Evolutionary conservation across 2,113 vertebrate species (phyloP).

Genomic region (Trogon surrucura): DNA sequence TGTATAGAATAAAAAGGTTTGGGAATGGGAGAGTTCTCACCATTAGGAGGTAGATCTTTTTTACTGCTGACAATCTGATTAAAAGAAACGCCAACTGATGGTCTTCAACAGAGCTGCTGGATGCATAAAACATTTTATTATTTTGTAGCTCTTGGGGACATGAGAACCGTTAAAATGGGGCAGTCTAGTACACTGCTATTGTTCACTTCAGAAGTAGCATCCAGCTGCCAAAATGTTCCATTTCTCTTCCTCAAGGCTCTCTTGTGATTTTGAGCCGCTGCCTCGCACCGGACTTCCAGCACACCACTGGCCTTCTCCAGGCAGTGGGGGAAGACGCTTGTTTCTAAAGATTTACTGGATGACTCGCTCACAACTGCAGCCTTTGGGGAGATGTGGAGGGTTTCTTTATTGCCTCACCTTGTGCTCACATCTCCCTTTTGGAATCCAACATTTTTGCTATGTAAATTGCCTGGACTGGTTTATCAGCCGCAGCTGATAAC

Average conservation of each 20-base stretch:
- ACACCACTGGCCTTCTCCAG: not conserved
- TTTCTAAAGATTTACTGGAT: constrained; percentile 2
- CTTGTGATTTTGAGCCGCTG: not conserved
- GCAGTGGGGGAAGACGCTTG: not conserved
- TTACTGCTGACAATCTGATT: not conserved
- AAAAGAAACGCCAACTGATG: not conserved
- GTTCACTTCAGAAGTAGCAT: not conserved
- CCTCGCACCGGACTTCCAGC: not conserved
- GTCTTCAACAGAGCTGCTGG: not conserved
- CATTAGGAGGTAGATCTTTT: not conserved
- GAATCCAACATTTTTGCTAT: constrained; percentile 11
- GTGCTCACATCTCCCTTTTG: not conserved
- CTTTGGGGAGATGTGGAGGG: not conserved
- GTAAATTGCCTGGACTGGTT: constrained; percentile 19
- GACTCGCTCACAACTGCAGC: not conserved
- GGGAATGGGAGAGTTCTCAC: not conserved
- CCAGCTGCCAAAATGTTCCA: not conserved
- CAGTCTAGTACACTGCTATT: not conserved
- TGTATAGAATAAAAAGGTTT: not conserved
- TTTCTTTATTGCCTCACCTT: not conserved
- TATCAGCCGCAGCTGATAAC: constrained; percentile 29
- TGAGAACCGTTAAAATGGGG: not conserved
- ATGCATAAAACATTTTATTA: not conserved
- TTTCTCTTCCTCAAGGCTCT: not conserved
- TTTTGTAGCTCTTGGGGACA: not conserved